Percentiles rank a stretch among this genome's conserved stretches.
phyloP scores from a whole-genome alignment of 2,888 invertebrate genomes.

The Platypus cylindrus region DNA sequence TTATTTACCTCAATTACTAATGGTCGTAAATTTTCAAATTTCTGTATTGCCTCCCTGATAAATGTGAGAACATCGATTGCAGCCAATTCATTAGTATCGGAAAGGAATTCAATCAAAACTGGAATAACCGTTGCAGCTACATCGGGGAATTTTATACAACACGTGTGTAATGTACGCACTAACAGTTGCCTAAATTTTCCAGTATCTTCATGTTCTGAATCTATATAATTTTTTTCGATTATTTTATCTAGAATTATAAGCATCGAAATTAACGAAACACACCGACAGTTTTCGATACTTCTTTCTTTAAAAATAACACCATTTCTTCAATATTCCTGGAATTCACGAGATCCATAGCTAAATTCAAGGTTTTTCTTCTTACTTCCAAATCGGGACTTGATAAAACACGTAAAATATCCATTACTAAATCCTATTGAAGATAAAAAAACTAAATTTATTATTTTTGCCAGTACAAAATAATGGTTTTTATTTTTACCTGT shows the following conservation, averaged over 20 bases:
- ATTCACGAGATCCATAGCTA: constrained; percentile 80
- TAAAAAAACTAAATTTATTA: not conserved
- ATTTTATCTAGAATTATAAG: not conserved
- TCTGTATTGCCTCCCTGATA: constrained; percentile 90
- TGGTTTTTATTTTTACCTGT: constrained; percentile 7
- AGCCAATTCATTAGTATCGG: constrained; percentile 78
- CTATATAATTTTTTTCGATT: constrained; percentile 37
- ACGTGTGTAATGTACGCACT: constrained; percentile 87
- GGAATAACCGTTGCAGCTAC: constrained; percentile 90
- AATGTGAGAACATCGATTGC: constrained; percentile 91
- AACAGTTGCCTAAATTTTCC: constrained; percentile 91
- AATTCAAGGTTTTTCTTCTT: constrained; percentile 31
- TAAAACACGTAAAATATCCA: constrained; percentile 93
- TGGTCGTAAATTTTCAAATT: constrained; percentile 68
- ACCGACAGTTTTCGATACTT: constrained; percentile 67
- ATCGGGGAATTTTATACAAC: constrained; percentile 91
- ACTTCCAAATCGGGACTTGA: constrained; percentile 88
- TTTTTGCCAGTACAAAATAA: constrained; percentile 2
- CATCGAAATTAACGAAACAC: constrained; percentile 1
- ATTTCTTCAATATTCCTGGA: constrained; percentile 91
- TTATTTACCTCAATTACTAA: constrained; percentile 62
- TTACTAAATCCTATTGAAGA: constrained; percentile 60
- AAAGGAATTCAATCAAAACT: constrained; percentile 84
- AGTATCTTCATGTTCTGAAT: constrained; percentile 81
- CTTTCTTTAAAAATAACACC: constrained; percentile 83